Evolutionary conservation across 2,797 vertebrate species (phyloP).

Genomic region (Artibeus jamaicensis): DNA sequence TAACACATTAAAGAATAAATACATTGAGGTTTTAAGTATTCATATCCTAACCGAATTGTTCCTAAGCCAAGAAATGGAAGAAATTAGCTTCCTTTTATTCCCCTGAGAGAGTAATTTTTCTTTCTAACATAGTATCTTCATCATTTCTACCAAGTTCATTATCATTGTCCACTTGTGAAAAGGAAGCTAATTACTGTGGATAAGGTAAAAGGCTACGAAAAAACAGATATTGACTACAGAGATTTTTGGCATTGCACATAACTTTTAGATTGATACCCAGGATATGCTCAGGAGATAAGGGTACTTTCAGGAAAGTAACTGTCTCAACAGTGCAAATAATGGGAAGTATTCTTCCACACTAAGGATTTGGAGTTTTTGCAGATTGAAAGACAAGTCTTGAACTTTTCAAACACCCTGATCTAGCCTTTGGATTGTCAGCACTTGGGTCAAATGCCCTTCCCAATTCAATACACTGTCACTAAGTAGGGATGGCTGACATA

Average conservation of each 20-base stretch:
- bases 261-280: background rate
- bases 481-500: background rate
- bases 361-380: background rate
- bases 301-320: background rate
- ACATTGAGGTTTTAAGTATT: background rate
- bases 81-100: background rate
- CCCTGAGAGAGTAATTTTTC: background rate
- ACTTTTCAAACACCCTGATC: background rate
- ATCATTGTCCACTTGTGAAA: background rate
- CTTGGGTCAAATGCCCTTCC: background rate
- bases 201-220: constrained; percentile 1
- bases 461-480: background rate
- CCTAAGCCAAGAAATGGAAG: background rate
- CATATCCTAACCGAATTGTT: background rate
- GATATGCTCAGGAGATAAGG: background rate
- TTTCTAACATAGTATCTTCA: background rate
- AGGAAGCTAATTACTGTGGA: background rate
- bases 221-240: background rate
- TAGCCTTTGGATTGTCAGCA: background rate
- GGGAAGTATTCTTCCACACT: background rate
- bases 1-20: background rate
- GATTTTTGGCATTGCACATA: background rate
- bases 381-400: constrained; percentile 2
- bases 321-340: background rate
- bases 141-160: background rate